These are phyloP conservation scores for Gasterosteus aculeatus DNA, from an alignment of 2,113 vertebrate genomes.

Conservation along the genomic window DNA sequence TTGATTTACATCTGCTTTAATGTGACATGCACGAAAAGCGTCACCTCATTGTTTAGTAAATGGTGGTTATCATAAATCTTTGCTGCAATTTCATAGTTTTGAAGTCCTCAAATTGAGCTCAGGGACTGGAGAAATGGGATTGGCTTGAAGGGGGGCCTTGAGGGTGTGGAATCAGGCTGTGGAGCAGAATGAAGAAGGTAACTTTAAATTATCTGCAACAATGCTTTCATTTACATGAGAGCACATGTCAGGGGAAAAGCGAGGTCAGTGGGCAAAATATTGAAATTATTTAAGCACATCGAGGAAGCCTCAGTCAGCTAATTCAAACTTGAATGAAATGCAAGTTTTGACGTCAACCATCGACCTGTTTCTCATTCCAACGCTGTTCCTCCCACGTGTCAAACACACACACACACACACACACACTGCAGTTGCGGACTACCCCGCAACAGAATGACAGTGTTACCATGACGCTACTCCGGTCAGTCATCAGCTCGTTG, in stretches of 20 bases:
- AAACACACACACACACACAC: slow-evolving; percentile 13
- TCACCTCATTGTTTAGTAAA: slow-evolving; percentile 31
- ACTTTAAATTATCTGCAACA: slow-evolving; percentile 38
- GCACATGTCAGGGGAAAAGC: slow-evolving; percentile 26
- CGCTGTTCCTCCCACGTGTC: slow-evolving; percentile 1
- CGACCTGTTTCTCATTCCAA: slow-evolving; percentile 29
- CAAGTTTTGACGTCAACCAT: slow-evolving; percentile 25
- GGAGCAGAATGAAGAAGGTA: slow-evolving; percentile 43
- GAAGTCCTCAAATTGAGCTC: background rate
- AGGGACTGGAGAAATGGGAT: slow-evolving; percentile 30
- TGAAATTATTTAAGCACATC: slow-evolving; percentile 34
- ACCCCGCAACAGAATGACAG: slow-evolving; percentile 51
- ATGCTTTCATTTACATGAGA: slow-evolving; percentile 46
- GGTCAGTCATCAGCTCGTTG: slow-evolving; percentile 68
- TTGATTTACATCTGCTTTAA: slow-evolving; percentile 16
- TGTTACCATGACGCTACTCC: slow-evolving; percentile 64
- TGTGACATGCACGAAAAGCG: slow-evolving; percentile 8
- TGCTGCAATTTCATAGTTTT: background rate
- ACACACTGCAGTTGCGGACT: slow-evolving; percentile 18
- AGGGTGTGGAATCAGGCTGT: slow-evolving; percentile 46
- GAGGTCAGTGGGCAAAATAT: slow-evolving; percentile 4
- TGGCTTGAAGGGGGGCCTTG: slow-evolving; percentile 25
- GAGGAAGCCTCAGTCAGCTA: slow-evolving; percentile 13
- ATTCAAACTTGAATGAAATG: slow-evolving; percentile 38
- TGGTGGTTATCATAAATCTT: slow-evolving; percentile 7